Conservation (phyloP, 2,797 vertebrate species). For the Menidia menidia region DNA sequence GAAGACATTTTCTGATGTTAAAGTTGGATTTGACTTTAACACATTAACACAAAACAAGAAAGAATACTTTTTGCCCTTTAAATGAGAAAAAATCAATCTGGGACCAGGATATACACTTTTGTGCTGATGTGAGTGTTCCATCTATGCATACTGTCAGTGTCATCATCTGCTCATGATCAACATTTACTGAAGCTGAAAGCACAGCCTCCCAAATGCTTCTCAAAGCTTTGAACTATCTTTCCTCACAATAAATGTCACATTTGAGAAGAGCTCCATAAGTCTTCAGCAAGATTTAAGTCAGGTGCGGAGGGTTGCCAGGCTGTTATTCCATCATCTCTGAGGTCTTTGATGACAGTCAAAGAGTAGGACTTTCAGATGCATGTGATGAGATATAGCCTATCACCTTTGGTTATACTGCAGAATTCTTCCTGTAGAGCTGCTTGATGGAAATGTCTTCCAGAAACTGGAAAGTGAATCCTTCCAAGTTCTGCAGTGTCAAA, state of each 20-base stretch:
- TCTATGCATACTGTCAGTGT: neutral
- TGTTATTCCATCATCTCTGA: neutral
- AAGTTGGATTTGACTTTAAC: neutral
- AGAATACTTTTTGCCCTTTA: neutral
- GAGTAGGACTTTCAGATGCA: neutral
- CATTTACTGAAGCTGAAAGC: neutral
- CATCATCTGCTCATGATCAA: conserved; percentile 1
- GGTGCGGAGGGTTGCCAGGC: neutral
- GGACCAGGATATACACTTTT: neutral
- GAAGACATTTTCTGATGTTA: neutral
- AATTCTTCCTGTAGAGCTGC: neutral
- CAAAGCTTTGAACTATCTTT: neutral
- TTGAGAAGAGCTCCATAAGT: neutral
- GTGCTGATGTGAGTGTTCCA: neutral
- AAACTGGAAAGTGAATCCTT: neutral
- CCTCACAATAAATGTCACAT: neutral
- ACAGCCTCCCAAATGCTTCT: neutral
- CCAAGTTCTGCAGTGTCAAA: no score
- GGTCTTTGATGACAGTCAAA: neutral
- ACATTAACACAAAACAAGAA: neutral
- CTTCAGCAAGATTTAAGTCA: neutral
- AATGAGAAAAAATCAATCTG: neutral
- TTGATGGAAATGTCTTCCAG: no score
- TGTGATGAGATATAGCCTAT: neutral
- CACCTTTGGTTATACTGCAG: neutral